These are phyloP conservation scores for Rana temporaria DNA, from an alignment of 2,113 vertebrate species.

Conservation along the genomic window DNA sequence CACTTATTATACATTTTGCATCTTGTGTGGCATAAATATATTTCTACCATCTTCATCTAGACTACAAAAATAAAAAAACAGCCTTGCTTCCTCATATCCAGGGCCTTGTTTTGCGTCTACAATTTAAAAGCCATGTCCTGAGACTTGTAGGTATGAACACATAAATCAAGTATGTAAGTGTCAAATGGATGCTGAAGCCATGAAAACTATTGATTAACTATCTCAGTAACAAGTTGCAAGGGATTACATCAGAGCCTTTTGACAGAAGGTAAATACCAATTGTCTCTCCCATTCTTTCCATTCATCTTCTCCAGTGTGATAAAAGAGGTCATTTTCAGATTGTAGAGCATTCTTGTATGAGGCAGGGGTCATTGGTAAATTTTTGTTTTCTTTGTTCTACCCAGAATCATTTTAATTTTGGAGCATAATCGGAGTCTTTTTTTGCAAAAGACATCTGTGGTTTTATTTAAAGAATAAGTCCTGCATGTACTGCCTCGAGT, in stretches of 20 bases:
- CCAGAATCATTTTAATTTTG: too few relatives aligned
- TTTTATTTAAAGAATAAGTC: too few relatives aligned
- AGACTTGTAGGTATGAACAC: neutral
- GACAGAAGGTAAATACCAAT: conserved; percentile 14
- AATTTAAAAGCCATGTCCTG: conserved; percentile 5
- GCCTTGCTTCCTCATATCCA: neutral
- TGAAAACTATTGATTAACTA: conserved; percentile 23
- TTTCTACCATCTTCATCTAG: too few relatives aligned
- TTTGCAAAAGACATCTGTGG: too few relatives aligned
- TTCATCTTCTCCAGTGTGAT: neutral
- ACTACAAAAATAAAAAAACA: neutral
- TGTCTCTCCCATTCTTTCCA: neutral
- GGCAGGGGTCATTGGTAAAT: neutral
- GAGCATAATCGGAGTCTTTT: too few relatives aligned
- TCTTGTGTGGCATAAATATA: too few relatives aligned
- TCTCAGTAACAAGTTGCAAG: conserved; percentile 37
- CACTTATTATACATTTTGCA: too few relatives aligned
- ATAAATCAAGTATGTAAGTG: conserved; percentile 12
- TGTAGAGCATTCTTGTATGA: neutral
- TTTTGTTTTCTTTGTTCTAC: too few relatives aligned
- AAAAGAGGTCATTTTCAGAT: neutral
- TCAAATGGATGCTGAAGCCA: conserved; percentile 5
- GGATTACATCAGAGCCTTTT: conserved; percentile 16
- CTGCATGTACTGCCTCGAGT: too few relatives aligned
- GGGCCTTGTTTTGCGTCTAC: neutral